A percentile compares a stretch with the other conserved stretches of the same genome.
Evolutionary conservation across 2,797 vertebrate species (phyloP).

Genomic region (Periparus ater): DNA sequence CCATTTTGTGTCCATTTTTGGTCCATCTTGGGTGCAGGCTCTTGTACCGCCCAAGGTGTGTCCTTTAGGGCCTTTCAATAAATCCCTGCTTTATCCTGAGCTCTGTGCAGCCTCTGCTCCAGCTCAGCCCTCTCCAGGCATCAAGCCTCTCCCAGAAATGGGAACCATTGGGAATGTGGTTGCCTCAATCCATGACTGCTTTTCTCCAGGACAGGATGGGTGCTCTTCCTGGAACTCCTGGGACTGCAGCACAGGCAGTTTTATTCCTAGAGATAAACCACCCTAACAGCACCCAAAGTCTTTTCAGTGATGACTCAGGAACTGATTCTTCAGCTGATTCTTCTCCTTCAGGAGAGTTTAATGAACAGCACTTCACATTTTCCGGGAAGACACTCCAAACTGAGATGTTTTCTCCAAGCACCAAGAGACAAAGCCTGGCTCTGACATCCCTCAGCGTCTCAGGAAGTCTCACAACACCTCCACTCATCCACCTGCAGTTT

Average conservation of each 20-base stretch:
- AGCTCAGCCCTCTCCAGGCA: too few relatives aligned
- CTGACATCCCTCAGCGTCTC: neutral
- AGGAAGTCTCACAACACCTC: neutral
- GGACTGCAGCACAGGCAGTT: neutral
- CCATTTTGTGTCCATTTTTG: too few relatives aligned
- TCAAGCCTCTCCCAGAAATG: neutral
- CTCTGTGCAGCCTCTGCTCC: too few relatives aligned
- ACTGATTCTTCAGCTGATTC: neutral
- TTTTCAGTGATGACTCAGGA: conserved; percentile 23
- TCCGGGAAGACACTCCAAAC: neutral
- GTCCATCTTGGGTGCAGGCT: too few relatives aligned
- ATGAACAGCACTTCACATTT: neutral
- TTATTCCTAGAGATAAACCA: neutral
- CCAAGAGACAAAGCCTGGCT: neutral
- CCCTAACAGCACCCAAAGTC: neutral
- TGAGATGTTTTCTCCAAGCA: neutral
- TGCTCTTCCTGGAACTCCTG: neutral
- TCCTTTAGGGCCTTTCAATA: too few relatives aligned
- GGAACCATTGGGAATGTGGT: neutral
- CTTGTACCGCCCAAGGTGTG: too few relatives aligned
- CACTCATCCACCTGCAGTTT: neutral
- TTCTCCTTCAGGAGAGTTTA: neutral
- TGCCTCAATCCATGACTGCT: neutral
- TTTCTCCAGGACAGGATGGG: neutral
- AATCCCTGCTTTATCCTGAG: too few relatives aligned